These are phyloP conservation scores for Helicoverpa armigera DNA, from an alignment of 1,140 invertebrate genomes.

Conservation along the genomic window DNA sequence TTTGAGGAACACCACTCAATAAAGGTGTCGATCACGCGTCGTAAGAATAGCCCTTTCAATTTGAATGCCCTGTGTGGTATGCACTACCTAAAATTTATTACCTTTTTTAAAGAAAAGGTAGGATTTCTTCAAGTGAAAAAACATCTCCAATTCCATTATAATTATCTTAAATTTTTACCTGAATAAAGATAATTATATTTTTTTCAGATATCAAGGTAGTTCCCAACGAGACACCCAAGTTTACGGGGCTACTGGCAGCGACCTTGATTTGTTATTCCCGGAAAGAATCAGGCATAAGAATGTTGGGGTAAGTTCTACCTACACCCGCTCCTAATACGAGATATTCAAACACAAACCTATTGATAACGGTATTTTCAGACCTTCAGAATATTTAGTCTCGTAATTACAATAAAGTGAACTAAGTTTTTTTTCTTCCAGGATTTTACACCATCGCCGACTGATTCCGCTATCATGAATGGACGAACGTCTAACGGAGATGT, in stretches of 20 bases:
- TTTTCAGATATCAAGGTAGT: constrained; percentile 81
- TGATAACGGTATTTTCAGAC: background rate
- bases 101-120: too few relatives aligned
- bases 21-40: too few relatives aligned
- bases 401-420: background rate
- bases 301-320: constrained; percentile 86
- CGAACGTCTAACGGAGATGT: constrained; percentile 74
- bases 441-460: constrained; percentile 82
- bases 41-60: too few relatives aligned
- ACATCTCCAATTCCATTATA: too few relatives aligned
- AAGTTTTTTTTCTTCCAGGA: constrained; percentile 69
- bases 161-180: too few relatives aligned
- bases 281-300: constrained; percentile 94
- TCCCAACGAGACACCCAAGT: constrained; percentile 82
- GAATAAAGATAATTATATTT: constrained; percentile 9
- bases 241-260: constrained; percentile 88
- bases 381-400: background rate
- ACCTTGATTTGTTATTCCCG: constrained; percentile 94
- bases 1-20: too few relatives aligned
- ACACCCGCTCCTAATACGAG: background rate
- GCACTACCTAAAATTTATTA: too few relatives aligned
- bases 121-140: too few relatives aligned
- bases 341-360: too few relatives aligned
- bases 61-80: too few relatives aligned
- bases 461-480: constrained; percentile 79